Base-by-base conservation (phyloP, 2,888 invertebrate species). In the Dolichomitus sp. region DNA sequence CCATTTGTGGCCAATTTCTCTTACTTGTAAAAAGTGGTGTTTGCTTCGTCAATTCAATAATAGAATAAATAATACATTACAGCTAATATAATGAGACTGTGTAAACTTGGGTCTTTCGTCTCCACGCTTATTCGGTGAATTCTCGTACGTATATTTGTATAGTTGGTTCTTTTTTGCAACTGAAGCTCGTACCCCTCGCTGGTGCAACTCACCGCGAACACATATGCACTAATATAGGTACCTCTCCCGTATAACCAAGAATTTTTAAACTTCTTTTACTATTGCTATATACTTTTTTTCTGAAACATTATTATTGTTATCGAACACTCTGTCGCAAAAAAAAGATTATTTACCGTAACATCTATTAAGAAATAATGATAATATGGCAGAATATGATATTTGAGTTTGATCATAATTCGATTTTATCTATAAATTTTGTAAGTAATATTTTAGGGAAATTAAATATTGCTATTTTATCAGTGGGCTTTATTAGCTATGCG, bases 391-490 rank as follows among this genome's bases (percentile, higher is more conserved):
- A 12, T 45, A n/a, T 45, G 14, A 45, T 45, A n/a, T 45, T 5
- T 45, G 14, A 45, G 14, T 4, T 45, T 14, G 45, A n/a, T 45
- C 4, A 14, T 14, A n/a, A n/a, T 14, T 45, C 4, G 5, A 45
- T 45, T 45, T n/a, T 45, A 45, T 45, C 75, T 79, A 82, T 75
- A 75, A 72, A 82, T 70, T 79, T 79, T 33, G 40, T 63, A 69
- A 66, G 52, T 11, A 79, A 74, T 79, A 78, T 80, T 72, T 80
- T 75, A 70, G 59, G 61, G 42, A 61, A 61, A 68, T 59, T 75
- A 54, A 66, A 82, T 79, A 80, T 80, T 72, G 72, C 75, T 66
- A 61, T 80, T 80, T 83, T 66, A 76, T 68, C 37, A 73, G 75
- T 3, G 42, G 42, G 45, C 61, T 66, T 54, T 40, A 75, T 76